A percentile compares a stretch with the other conserved stretches of the same genome.
phyloP scores from a whole-genome alignment of 2,888 invertebrate species.

The Sylvicola fuscatus region DNA sequence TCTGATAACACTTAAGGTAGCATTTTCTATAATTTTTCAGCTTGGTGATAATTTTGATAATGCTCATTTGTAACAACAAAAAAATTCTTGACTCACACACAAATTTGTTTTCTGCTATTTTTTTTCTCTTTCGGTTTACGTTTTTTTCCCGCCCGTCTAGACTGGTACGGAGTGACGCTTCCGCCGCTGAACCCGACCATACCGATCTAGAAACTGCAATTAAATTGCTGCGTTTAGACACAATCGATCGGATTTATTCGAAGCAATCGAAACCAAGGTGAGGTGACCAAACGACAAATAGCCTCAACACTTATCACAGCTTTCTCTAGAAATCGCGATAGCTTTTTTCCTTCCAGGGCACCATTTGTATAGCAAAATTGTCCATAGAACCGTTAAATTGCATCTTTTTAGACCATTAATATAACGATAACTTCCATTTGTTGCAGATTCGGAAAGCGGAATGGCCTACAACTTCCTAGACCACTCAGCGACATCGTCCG shows the following conservation, averaged over 20 bases:
- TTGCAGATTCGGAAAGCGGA: slow-evolving; percentile 20
- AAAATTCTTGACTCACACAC: no score
- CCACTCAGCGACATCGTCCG: no score
- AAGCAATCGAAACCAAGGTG: slow-evolving; percentile 36
- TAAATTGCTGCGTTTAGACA: slow-evolving; percentile 33
- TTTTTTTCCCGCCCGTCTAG: slow-evolving; percentile 5
- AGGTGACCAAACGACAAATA: slow-evolving; percentile 2
- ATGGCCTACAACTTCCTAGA: slow-evolving; percentile 8
- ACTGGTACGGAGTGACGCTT: slow-evolving; percentile 4
- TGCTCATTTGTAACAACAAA: no score
- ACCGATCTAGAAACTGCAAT: slow-evolving; percentile 26
- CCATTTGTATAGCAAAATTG: not conserved
- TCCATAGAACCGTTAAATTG: not conserved
- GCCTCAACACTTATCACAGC: not conserved
- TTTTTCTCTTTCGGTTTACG: not conserved
- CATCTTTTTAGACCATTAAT: not conserved
- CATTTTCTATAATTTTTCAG: no score
- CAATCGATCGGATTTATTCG: slow-evolving; percentile 35
- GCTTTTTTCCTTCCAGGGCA: no score
- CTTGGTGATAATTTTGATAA: no score
- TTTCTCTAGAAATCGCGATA: no score
- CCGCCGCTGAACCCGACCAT: slow-evolving; percentile 1
- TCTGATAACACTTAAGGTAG: no score
- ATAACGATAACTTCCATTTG: not conserved
- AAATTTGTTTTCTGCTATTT: not conserved